A percentile compares a stretch with the other conserved stretches of the same genome.
These are phyloP conservation scores for Sarotherodon lohbergeri DNA, from an alignment of 2,113 vertebrate genomes.

Conservation along the genomic window DNA sequence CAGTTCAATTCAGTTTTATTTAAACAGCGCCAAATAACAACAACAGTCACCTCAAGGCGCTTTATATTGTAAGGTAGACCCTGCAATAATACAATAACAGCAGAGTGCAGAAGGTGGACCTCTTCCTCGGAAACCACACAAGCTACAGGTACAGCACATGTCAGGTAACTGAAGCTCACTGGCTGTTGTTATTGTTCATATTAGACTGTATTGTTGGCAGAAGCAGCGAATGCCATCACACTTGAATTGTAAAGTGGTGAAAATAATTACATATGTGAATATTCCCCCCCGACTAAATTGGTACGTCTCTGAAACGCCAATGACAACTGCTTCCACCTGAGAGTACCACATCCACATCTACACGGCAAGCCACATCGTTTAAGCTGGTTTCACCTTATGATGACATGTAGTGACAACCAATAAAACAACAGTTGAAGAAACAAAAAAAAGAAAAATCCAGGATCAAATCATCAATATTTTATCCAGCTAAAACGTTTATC, in stretches of 20 bases:
- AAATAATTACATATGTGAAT: background rate
- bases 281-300: background rate
- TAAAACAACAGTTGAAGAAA: background rate
- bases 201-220: background rate
- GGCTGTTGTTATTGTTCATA: background rate
- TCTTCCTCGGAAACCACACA: background rate
- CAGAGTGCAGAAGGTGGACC: background rate
- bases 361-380: fast-evolving
- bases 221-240: background rate
- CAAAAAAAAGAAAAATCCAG: background rate
- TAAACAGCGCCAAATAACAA: background rate
- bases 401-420: background rate
- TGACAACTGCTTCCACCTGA: background rate
- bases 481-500: background rate
- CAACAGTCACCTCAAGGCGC: fast-evolving
- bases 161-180: background rate
- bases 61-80: background rate
- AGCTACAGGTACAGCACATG: background rate
- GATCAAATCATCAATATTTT: background rate
- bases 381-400: background rate
- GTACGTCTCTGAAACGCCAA: background rate
- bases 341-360: background rate
- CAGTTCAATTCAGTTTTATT: no score
- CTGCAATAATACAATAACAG: background rate
- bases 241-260: background rate